Conservation (phyloP, 2,888 invertebrate genomes). For the Chorisops tibialis region DNA sequence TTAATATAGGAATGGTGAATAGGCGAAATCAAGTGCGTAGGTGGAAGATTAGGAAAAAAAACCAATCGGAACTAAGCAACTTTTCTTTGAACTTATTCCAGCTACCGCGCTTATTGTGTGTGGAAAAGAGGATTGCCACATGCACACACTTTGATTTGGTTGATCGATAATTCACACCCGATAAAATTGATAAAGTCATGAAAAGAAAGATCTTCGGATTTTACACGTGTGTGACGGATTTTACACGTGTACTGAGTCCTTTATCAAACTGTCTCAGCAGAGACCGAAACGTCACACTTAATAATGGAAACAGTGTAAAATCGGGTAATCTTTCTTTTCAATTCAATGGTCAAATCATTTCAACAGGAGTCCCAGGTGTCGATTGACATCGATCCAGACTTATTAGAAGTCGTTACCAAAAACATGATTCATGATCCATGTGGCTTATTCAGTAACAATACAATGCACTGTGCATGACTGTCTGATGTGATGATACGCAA, state of each 20-base stretch:
- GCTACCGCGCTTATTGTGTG: too few species aligned
- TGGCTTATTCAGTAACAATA: conserved; percentile 7
- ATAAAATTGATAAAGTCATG: neutral
- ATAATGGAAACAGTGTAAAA: too few species aligned
- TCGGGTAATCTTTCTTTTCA: too few species aligned
- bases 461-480: conserved; percentile 17
- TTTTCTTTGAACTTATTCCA: too few species aligned
- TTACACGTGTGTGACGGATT: too few species aligned
- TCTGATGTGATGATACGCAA: conserved; percentile 19
- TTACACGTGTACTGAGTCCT: too few species aligned
- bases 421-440: conserved; percentile 1
- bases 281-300: too few species aligned
- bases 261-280: too few species aligned
- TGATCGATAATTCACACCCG: neutral
- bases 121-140: conserved; percentile 41
- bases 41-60: too few species aligned
- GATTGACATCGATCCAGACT: neutral
- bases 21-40: too few species aligned
- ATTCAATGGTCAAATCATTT: neutral
- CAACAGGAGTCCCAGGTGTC: neutral
- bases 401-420: neutral
- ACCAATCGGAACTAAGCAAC: too few species aligned
- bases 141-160: conserved; percentile 36
- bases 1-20: too few species aligned
- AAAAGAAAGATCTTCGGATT: neutral